Percentiles rank a stretch among this genome's conserved stretches.
phyloP scores from a whole-genome alignment of 2,113 vertebrate species.

The Arizona elegans region DNA sequence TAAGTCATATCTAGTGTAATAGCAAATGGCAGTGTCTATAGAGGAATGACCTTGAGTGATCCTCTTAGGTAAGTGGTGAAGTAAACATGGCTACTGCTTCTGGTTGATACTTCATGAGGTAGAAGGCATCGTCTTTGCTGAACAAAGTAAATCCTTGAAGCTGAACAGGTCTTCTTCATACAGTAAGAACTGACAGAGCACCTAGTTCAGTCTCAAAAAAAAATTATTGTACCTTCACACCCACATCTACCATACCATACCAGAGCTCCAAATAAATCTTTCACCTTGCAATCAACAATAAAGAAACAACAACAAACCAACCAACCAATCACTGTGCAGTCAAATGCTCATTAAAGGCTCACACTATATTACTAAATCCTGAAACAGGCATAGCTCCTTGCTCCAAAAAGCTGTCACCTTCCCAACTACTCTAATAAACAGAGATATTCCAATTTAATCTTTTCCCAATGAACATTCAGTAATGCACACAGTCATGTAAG shows the following conservation, averaged over 20 bases:
- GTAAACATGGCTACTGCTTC: not conserved
- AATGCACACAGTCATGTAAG: not conserved
- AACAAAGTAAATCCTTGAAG: not conserved
- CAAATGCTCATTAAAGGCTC: not conserved
- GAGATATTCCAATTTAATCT: not conserved
- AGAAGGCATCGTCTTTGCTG: not conserved
- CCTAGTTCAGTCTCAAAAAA: not conserved
- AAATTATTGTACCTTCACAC: not conserved
- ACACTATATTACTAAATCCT: not conserved
- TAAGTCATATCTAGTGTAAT: not conserved
- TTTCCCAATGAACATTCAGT: not conserved
- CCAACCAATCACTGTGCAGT: not conserved
- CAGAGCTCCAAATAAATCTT: not conserved
- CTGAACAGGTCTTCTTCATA: not conserved
- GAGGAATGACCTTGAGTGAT: not conserved
- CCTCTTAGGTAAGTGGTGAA: not conserved
- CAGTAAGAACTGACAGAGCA: not conserved
- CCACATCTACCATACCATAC: not conserved
- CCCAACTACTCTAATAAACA: not conserved
- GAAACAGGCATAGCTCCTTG: not conserved
- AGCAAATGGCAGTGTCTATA: not conserved
- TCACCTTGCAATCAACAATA: not conserved
- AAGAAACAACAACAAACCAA: not conserved
- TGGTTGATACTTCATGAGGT: not conserved
- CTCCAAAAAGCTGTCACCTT: not conserved